A percentile compares a stretch with the other conserved stretches of the same genome.
phyloP scores from a whole-genome alignment of 1,140 invertebrate genomes.

The Mycetomoellerius zeteki region DNA sequence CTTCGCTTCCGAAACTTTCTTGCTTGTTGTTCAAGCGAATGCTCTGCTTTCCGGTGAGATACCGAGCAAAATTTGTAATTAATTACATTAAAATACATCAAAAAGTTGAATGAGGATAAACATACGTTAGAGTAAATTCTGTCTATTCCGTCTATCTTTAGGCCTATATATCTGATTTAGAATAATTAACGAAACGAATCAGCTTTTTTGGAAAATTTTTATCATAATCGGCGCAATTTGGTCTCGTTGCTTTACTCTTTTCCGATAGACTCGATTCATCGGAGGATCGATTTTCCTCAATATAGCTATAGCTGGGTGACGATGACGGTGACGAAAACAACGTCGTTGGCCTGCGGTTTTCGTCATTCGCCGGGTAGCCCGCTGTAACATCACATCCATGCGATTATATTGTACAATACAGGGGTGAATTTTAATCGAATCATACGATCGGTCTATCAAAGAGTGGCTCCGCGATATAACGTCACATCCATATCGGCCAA shows the following conservation, averaged over 20 bases:
- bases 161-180: neutral
- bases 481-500: constrained; percentile 68
- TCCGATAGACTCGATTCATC: neutral
- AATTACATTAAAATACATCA: constrained; percentile 19
- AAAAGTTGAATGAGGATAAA: neutral
- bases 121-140: neutral
- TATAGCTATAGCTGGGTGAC: constrained; percentile 37
- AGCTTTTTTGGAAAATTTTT: constrained; percentile 3
- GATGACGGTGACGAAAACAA: constrained; percentile 44
- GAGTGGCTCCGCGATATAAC: constrained; percentile 63
- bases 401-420: constrained; percentile 3
- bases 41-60: neutral
- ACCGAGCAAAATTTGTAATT: constrained; percentile 13
- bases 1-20: neutral
- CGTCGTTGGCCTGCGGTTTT: constrained; percentile 48
- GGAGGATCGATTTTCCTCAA: constrained; percentile 48
- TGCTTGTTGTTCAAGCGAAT: neutral
- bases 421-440: constrained; percentile 81
- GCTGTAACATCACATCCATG: constrained; percentile 7
- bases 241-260: constrained; percentile 9
- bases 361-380: neutral
- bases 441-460: constrained; percentile 84
- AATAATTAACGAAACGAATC: neutral
- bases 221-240: constrained; percentile 31
- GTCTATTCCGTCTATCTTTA: neutral